Evolutionary conservation across 2,797 vertebrate genomes (phyloP), one percentile per base, ranked within the genome.

Genomic region (Lutjanus argentimaculatus): DNA sequence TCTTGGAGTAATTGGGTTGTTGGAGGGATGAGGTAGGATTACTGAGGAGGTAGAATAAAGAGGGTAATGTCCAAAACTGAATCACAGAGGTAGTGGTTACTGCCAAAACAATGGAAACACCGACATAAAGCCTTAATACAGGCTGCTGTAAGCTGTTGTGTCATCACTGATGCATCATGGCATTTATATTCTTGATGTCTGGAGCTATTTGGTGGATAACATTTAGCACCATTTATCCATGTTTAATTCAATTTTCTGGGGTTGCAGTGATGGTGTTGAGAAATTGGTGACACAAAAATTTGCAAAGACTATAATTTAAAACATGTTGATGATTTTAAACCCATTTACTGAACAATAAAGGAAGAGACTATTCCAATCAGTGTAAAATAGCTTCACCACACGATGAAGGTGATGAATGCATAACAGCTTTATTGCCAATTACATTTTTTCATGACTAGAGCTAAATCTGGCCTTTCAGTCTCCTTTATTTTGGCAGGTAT

Each of bases 71-170:
- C 66, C 55, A 56, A 72, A 77, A 73, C 68, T 63, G 64, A 85
- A 79, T 83, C 15, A 61, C 16, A 80, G 59, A 72, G 67, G 59
- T 55, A 63, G 55, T 72, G 53, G 64, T 87, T 82, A 61, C 64
- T 77, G 70, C 74, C 81, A 77, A 80, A 88, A 90, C 72, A 89
- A 87, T 72, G 67, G 67, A 81, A 79, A 80, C 58, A 71, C 51
- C 2, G 49, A 66, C 75, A 76, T 76, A 83, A 85, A 83, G 68
- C 64, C 79, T 81, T 64, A 56, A 55, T 73, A 25, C 63, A 80
- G 58, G 72, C 53, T 53, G 25, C 69, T 40, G n/a, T 58, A 72
- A 79, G 68, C 67, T 82, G n/a, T 42, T 45, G 53, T 57, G 67
- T 66, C 53, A 80, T 49, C 48, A 52, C 66, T 58, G 63, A 65